Percentiles rank a stretch among this genome's conserved stretches.
phyloP scores from a whole-genome alignment of 2,888 invertebrate genomes.

The Hipparchia sbordonii region DNA sequence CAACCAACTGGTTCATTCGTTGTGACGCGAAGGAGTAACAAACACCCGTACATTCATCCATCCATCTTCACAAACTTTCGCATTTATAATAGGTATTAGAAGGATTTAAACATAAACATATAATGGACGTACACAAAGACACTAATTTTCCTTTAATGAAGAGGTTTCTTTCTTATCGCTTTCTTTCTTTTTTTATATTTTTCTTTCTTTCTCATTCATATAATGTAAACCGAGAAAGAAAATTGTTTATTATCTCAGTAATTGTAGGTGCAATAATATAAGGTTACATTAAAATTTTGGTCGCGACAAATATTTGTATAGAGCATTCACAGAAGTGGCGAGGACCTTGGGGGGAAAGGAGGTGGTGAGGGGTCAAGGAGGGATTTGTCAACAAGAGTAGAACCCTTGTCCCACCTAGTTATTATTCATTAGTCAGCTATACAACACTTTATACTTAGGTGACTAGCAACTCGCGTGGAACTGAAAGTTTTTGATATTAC shows the following conservation, averaged over 20 bases:
- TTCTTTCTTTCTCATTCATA: too few relatives aligned
- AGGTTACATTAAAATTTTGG: slow-evolving; percentile 11
- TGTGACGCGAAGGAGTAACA: too few relatives aligned
- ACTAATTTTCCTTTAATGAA: too few relatives aligned
- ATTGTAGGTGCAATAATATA: slow-evolving; percentile 5
- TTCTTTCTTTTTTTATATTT: too few relatives aligned
- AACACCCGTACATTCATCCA: too few relatives aligned
- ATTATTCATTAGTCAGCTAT: slow-evolving; percentile 16
- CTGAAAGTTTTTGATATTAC: not conserved
- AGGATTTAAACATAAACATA: too few relatives aligned
- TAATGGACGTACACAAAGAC: too few relatives aligned
- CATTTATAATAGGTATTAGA: too few relatives aligned
- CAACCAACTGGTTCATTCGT: too few relatives aligned
- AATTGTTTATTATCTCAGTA: not conserved
- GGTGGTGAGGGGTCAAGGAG: not conserved
- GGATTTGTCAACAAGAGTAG: slow-evolving; percentile 5
- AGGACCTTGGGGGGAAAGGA: slow-evolving; percentile 7
- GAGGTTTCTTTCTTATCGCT: too few relatives aligned
- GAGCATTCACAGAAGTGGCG: slow-evolving; percentile 9
- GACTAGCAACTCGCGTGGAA: not conserved
- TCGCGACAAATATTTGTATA: slow-evolving; percentile 16
- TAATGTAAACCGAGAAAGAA: too few relatives aligned
- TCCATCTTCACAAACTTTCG: too few relatives aligned
- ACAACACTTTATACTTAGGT: slow-evolving; percentile 5
- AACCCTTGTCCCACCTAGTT: slow-evolving; percentile 12